phyloP scores from a whole-genome alignment of 2,113 vertebrate species.

The Silurus asotus region DNA sequence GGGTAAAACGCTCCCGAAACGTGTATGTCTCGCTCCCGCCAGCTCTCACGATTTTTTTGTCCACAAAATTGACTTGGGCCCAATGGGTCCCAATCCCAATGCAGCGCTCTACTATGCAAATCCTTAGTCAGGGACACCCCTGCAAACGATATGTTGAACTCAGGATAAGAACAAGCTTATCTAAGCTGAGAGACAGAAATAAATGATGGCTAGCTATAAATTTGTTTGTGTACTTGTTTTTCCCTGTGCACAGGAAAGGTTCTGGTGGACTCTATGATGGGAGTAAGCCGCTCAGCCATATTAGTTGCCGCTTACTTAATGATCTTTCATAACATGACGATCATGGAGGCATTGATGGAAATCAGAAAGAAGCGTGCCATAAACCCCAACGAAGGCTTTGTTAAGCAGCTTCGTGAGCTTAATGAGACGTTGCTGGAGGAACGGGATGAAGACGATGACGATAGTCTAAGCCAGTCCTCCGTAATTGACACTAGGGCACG shows the following conservation, averaged over 20 bases:
- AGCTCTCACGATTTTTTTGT: too few species aligned
- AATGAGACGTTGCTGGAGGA: constrained; percentile 90
- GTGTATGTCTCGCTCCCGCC: too few species aligned
- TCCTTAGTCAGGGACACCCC: not conserved
- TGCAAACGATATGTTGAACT: not conserved
- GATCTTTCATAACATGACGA: constrained; percentile 93
- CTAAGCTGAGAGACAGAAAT: not conserved
- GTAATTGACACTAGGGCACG: constrained; percentile 64
- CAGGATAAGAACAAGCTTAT: not conserved
- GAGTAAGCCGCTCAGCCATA: constrained; percentile 86
- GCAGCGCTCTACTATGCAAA: too few species aligned
- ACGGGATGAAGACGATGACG: constrained; percentile 69
- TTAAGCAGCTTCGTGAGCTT: constrained; percentile 90
- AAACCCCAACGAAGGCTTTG: constrained; percentile 90
- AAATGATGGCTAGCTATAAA: not conserved
- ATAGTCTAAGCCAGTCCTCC: constrained; percentile 79
- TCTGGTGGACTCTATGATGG: constrained; percentile 95
- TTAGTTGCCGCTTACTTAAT: constrained; percentile 94
- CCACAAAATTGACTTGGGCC: too few species aligned
- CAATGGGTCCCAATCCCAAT: too few species aligned
- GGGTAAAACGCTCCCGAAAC: too few species aligned
- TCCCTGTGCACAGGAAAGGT: constrained; percentile 81
- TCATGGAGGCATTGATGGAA: constrained; percentile 87
- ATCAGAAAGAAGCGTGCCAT: constrained; percentile 87
- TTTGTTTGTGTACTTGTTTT: not conserved